Percentiles rank a stretch among this genome's conserved stretches.
Evolutionary conservation across 2,888 invertebrate species (phyloP).

Genomic region (Deilephila porcellus): DNA sequence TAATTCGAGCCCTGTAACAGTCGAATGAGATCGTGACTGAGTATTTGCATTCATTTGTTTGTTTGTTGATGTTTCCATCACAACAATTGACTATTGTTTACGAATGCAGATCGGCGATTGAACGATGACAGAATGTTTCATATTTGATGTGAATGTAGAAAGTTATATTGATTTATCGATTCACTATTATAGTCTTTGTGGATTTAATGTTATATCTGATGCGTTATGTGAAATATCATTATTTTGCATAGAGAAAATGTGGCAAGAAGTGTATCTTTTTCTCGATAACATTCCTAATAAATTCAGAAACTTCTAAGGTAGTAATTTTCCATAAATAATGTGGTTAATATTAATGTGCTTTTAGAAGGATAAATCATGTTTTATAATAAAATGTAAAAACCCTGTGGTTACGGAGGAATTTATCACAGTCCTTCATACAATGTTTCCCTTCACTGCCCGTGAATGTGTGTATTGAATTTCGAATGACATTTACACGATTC

Average conservation of each 20-base stretch:
- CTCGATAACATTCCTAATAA: no score
- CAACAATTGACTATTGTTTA: constrained; percentile 61
- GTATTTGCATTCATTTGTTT: constrained; percentile 40
- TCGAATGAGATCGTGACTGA: constrained; percentile 34
- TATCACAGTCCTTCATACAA: constrained; percentile 34
- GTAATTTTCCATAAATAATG: background rate
- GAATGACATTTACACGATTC: constrained; percentile 14
- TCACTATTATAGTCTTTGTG: background rate
- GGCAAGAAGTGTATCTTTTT: background rate
- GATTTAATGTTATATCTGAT: background rate
- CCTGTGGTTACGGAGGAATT: constrained; percentile 41
- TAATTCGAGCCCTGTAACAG: constrained; percentile 64
- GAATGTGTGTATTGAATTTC: constrained; percentile 21
- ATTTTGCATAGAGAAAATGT: background rate
- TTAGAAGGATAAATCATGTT: background rate
- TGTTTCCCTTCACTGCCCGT: constrained; percentile 27
- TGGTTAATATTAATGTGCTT: background rate
- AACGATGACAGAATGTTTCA: constrained; percentile 16
- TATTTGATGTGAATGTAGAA: constrained; percentile 4
- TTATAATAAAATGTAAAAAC: constrained; percentile 26
- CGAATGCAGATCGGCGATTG: constrained; percentile 11
- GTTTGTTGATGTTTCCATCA: constrained; percentile 55
- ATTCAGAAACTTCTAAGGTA: background rate
- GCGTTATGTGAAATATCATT: background rate
- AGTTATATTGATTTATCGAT: background rate